Conservation (phyloP, 1,140 invertebrate genomes). For the Microplitis mediator region DNA sequence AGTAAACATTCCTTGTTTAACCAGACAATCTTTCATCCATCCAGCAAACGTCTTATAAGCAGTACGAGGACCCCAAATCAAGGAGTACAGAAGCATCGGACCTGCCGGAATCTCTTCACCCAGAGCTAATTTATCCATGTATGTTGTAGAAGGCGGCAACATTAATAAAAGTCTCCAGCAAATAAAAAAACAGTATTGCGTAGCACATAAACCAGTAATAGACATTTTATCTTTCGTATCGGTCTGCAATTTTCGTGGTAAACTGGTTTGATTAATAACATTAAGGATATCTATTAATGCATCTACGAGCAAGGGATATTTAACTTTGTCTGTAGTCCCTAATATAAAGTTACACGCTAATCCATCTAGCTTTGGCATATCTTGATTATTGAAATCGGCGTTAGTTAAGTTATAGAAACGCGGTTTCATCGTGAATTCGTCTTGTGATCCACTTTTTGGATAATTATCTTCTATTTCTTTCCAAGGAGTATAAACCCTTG, state of each 20-base stretch:
- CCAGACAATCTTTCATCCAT: constrained; percentile 81
- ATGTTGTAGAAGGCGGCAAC: constrained; percentile 86
- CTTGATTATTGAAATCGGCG: constrained; percentile 76
- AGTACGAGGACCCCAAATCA: constrained; percentile 75
- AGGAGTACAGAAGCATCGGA: constrained; percentile 71
- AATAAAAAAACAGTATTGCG: constrained; percentile 90
- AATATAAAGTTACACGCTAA: constrained; percentile 92
- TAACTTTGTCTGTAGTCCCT: constrained; percentile 86
- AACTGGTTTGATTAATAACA: constrained; percentile 69
- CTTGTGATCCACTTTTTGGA: constrained; percentile 72
- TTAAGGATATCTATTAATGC: constrained; percentile 81
- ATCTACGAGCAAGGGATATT: constrained; percentile 86
- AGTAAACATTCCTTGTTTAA: constrained; percentile 87
- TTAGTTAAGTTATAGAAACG: constrained; percentile 84
- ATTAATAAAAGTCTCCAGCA: constrained; percentile 81
- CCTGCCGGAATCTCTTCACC: constrained; percentile 66
- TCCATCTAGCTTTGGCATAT: constrained; percentile 89
- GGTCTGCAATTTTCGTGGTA: constrained; percentile 56
- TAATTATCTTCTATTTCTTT: constrained; percentile 82
- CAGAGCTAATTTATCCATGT: constrained; percentile 78
- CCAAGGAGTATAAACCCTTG: constrained; percentile 76
- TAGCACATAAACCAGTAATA: constrained; percentile 76
- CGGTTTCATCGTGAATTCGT: constrained; percentile 81
- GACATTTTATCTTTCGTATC: constrained; percentile 66
- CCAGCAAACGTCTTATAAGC: constrained; percentile 70